Percentiles rank a stretch among this genome's conserved stretches.
Conservation (phyloP, 2,888 invertebrate genomes). For the Heliconius sara region DNA sequence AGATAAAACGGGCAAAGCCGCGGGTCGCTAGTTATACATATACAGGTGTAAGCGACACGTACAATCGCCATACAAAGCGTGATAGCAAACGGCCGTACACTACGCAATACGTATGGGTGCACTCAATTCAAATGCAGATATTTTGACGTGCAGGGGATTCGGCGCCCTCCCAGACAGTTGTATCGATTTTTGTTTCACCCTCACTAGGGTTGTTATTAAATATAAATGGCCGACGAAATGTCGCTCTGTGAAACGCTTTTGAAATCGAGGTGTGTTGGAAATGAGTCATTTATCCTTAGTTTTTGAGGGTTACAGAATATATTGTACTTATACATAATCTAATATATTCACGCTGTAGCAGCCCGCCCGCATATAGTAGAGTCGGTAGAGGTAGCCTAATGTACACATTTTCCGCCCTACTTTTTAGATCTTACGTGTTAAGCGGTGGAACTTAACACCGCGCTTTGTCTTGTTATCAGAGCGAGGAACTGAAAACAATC, state of each 20-base stretch:
- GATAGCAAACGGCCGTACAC: not conserved
- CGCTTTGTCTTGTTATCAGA: not conserved
- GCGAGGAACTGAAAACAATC: not conserved
- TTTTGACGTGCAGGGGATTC: slow-evolving; percentile 60
- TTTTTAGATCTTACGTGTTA: too few relatives aligned
- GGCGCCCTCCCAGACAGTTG: slow-evolving; percentile 73
- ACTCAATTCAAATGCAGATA: slow-evolving; percentile 64
- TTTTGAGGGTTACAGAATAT: not conserved
- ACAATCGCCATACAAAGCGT: not conserved
- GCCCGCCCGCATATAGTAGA: not conserved
- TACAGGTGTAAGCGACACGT: not conserved
- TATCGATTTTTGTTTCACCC: slow-evolving; percentile 76
- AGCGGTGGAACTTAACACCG: not conserved
- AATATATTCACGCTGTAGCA: not conserved
- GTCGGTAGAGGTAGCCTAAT: not conserved
- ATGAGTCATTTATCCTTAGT: slow-evolving; percentile 16
- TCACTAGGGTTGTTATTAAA: slow-evolving; percentile 74
- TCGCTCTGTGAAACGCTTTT: slow-evolving; percentile 44
- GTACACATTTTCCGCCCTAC: too few relatives aligned
- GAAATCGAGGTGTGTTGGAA: slow-evolving; percentile 21
- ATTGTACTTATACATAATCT: not conserved
- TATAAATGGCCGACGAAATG: slow-evolving; percentile 72
- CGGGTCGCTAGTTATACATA: not conserved
- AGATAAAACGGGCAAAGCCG: too few relatives aligned
- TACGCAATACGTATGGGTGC: slow-evolving; percentile 36